Percentiles rank a stretch among this genome's conserved stretches.
Conservation (phyloP, 2,797 vertebrate species). For the Oreochromis grahami region DNA sequence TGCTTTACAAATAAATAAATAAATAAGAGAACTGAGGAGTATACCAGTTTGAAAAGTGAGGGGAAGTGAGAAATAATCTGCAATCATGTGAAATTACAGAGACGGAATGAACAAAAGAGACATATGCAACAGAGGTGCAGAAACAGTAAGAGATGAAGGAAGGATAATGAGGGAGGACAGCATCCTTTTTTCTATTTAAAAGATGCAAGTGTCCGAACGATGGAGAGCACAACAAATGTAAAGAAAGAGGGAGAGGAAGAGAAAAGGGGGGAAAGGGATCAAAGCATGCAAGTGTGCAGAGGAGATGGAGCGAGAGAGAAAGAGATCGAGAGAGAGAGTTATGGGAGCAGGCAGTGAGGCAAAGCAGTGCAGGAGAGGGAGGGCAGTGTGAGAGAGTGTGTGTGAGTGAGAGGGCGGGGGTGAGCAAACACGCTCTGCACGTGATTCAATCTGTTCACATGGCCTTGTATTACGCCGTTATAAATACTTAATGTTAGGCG, state of each 20-base stretch:
- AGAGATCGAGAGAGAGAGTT: neutral
- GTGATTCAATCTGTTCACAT: conserved; percentile 72
- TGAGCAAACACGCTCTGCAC: conserved; percentile 56
- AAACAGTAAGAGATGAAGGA: neutral
- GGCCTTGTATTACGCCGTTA: conserved; percentile 47
- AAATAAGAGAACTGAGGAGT: neutral
- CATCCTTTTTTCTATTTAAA: neutral
- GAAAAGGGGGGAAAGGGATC: neutral
- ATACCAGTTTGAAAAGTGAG: neutral
- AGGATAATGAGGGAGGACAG: neutral
- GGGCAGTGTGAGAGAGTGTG: conserved; percentile 9
- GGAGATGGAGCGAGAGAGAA: neutral
- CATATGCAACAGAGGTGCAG: neutral
- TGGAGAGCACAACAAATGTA: neutral
- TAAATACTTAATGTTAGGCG: conserved; percentile 41
- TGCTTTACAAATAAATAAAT: neutral
- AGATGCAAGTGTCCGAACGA: neutral
- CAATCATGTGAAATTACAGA: neutral
- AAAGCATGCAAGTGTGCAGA: conserved; percentile 7
- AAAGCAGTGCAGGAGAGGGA: conserved; percentile 30
- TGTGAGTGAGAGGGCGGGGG: conserved; percentile 13
- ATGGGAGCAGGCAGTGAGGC: conserved; percentile 41
- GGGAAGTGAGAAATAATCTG: neutral
- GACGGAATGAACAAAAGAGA: neutral
- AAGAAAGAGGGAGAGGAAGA: neutral